Conservation (phyloP, 2,797 vertebrate genomes). For the Nothura maculosa region DNA sequence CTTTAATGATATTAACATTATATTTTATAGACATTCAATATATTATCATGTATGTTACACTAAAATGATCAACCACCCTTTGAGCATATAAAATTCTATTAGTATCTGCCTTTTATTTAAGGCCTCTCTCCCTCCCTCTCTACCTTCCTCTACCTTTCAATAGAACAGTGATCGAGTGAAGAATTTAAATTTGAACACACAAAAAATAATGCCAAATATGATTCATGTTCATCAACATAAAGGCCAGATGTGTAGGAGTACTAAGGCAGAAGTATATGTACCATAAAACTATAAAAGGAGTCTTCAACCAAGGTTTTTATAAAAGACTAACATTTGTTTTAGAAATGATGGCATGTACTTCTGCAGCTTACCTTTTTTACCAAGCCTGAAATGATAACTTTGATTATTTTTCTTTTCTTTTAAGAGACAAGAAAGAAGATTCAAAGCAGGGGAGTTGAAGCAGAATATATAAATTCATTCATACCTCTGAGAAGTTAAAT, state of each 20-base stretch:
- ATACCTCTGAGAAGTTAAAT: background rate
- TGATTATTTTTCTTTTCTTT: background rate
- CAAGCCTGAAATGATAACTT: background rate
- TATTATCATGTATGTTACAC: background rate
- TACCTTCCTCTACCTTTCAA: background rate
- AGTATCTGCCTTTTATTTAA: background rate
- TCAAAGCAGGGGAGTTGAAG: background rate
- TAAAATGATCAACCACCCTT: background rate
- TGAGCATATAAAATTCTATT: background rate
- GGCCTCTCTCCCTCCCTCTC: background rate
- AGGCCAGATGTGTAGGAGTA: background rate
- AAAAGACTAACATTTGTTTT: background rate
- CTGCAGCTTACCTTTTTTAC: background rate
- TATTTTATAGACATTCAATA: background rate
- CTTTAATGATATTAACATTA: background rate
- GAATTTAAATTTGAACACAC: background rate
- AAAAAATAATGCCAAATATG: background rate
- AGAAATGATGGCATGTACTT: background rate
- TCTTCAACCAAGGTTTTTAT: no score
- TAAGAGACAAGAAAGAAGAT: background rate
- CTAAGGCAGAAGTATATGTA: background rate
- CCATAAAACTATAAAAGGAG: background rate
- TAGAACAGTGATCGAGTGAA: background rate
- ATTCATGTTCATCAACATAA: background rate
- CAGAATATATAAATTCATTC: no score